phyloP scores from a whole-genome alignment of 2,113 vertebrate genomes.

The Myrmecobius fasciatus region DNA sequence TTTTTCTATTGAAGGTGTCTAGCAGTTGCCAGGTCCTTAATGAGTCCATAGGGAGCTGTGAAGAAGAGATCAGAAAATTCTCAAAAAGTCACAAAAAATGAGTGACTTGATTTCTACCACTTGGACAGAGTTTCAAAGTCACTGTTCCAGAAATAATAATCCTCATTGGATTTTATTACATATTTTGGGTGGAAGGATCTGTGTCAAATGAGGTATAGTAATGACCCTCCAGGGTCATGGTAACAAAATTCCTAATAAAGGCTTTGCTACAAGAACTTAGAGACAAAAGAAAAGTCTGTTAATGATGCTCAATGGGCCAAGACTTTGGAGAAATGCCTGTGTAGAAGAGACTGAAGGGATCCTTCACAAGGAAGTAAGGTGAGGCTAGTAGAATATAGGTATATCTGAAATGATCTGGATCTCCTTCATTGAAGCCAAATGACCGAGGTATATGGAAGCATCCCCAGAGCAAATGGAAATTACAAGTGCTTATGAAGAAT shows the following conservation, averaged over 20 bases:
- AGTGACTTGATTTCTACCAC: neutral
- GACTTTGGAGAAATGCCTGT: neutral
- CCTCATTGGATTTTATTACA: neutral
- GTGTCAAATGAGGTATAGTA: neutral
- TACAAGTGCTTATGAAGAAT: neutral
- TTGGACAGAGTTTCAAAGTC: neutral
- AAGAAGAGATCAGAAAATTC: neutral
- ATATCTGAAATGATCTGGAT: neutral
- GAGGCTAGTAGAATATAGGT: neutral
- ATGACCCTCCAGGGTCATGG: neutral
- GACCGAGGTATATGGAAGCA: neutral
- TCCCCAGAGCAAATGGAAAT: neutral
- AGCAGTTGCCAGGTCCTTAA: neutral
- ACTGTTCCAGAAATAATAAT: neutral
- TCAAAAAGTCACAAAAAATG: neutral
- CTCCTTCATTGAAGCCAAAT: neutral
- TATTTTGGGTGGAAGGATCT: neutral
- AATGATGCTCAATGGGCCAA: neutral
- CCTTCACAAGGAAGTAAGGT: neutral
- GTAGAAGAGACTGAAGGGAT: neutral
- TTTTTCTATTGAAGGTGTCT: neutral
- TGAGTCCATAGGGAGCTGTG: neutral
- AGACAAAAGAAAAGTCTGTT: neutral
- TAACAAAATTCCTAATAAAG: neutral
- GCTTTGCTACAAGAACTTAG: neutral